Evolutionary conservation across 2,797 vertebrate species (phyloP), one percentile per base, ranked within the genome.

Genomic region (Pogonophryne albipinna): DNA sequence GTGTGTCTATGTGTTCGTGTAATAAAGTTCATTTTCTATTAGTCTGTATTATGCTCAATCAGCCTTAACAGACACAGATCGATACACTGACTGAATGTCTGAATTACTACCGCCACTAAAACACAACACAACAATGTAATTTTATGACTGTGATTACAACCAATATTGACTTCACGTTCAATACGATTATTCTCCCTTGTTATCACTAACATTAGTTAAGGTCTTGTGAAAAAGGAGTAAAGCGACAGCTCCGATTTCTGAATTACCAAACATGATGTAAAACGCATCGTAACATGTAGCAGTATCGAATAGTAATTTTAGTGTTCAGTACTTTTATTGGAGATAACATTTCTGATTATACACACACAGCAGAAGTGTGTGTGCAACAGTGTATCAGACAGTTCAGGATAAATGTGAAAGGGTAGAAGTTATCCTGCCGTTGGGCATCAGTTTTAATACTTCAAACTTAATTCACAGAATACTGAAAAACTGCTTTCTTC

Each of bases 121-220:
- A 76, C 73, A 65, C 71, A 69, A 79, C 60, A 73, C 66, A 87
- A 90, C 92, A 85, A 83, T 78, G 83, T 53, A 80, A 90, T 82
- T 91, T 92, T 91, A 92, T 91, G 92, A 86, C 87, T 86, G 89
- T 84, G 87, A 90, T 92, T 87, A 91, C 85, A 85, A 78, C 79
- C 69, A n/a, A 63, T 87, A 92, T 93, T 64, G 91, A 92, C 84
- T 85, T 62, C 19, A n/a, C 10, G 60, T 64, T 92, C 87, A 76
- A 90, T 86, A 38, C 70, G 55, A 86, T 87, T 79, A 83, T 82
- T 88, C 72, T 77, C 78, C 72, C 66, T 74, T 42, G 17, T 92
- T 91, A 92, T 91, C 80, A 83, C 81, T 51, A 71, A 72, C 51
- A 81, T 89, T 57, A 71, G 70, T 83, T 85, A 82, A 49, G 41